Conservation (phyloP, 37 sponge, comb jelly and placozoan species). For the Theonella swinhoei region DNA sequence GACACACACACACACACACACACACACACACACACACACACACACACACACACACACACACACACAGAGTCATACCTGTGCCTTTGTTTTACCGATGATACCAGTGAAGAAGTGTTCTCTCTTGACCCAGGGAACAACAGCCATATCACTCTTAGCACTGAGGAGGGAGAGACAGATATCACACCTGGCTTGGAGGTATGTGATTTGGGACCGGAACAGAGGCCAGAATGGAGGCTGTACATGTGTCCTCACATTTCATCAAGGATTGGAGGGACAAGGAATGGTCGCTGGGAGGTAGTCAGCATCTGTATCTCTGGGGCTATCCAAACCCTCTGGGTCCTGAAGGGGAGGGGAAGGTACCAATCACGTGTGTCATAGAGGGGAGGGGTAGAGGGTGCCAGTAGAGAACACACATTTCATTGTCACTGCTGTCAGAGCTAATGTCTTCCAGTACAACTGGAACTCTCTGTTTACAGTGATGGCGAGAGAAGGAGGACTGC, state of each 20-base stretch:
- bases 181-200: no score
- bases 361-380: no score
- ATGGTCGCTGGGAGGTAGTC: neutral
- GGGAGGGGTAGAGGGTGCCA: no score
- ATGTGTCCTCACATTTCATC: neutral
- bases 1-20: conserved; percentile 35
- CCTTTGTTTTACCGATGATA: neutral
- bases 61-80: conserved; percentile 8
- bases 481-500: neutral
- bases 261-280: neutral
- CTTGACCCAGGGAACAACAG: neutral
- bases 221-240: no score
- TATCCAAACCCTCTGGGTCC: neutral
- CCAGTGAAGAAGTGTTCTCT: neutral
- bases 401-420: neutral
- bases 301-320: neutral
- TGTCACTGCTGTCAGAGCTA: conserved; percentile 25
- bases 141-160: neutral
- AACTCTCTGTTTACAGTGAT: neutral
- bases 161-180: no score
- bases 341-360: no score
- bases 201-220: no score
- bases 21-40: conserved; percentile 48
- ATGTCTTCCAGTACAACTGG: conserved; percentile 11
- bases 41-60: conserved; percentile 36